Percentiles rank a stretch among this genome's conserved stretches.
Evolutionary conservation across 2,113 vertebrate species (phyloP).

Genomic region (Tor tambroides): DNA sequence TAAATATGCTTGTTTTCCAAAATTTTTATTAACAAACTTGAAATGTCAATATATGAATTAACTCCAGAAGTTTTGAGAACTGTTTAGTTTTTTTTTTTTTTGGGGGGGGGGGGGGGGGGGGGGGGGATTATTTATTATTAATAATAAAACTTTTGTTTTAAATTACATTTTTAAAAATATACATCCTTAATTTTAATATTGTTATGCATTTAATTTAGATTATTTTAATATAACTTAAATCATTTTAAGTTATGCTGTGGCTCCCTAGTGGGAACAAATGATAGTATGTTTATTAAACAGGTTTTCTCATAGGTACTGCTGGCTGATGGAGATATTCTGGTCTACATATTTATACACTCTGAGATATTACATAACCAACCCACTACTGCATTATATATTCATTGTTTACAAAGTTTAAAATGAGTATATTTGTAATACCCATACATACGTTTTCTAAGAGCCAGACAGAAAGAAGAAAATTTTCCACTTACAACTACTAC

Average conservation of each 20-base stretch:
- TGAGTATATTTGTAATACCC: neutral
- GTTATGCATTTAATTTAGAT: neutral
- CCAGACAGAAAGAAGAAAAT: neutral
- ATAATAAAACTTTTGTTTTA: too few species aligned
- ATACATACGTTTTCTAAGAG: neutral
- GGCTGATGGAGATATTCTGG: neutral
- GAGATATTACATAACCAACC: neutral
- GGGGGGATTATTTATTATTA: too few species aligned
- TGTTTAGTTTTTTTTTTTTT: too few species aligned
- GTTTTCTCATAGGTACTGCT: neutral
- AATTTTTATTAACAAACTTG: too few species aligned
- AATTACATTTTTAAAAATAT: too few species aligned
- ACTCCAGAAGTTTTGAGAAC: neutral
- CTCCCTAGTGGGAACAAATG: neutral
- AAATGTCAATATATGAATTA: too few species aligned
- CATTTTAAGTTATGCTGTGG: neutral
- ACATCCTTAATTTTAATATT: too few species aligned
- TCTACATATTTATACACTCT: neutral
- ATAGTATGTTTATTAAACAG: neutral
- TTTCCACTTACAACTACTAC: neutral
- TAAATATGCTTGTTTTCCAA: neutral
- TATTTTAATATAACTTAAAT: neutral
- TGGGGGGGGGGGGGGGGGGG: too few species aligned
- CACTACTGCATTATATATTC: neutral
- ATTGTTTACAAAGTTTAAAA: neutral